Conservation (phyloP, 2,888 invertebrate genomes). For the Podotricha telesiphe region DNA sequence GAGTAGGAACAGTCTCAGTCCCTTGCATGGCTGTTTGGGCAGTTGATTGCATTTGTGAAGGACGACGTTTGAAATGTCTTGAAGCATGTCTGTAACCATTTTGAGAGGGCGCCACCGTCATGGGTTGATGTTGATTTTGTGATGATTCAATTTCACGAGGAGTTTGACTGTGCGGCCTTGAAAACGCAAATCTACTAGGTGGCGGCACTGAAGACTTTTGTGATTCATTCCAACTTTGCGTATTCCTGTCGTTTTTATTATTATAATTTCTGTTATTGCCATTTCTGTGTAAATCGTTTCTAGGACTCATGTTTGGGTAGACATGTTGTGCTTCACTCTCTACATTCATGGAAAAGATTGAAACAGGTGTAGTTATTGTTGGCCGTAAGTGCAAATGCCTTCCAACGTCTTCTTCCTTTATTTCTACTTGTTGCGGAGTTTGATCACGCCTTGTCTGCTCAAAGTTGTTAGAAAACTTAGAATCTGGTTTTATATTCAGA, state of each 20-base stretch:
- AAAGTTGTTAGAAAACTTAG: slow-evolving; percentile 54
- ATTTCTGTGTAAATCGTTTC: slow-evolving; percentile 5
- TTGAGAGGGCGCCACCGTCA: background rate
- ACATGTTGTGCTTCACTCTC: slow-evolving; percentile 31
- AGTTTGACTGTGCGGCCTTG: slow-evolving; percentile 11
- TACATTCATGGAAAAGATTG: slow-evolving; percentile 42
- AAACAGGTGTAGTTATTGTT: slow-evolving; percentile 49
- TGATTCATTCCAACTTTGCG: slow-evolving; percentile 11
- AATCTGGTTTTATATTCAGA: slow-evolving; percentile 47
- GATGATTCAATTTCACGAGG: background rate
- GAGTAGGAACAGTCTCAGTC: slow-evolving; percentile 13
- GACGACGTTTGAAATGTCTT: slow-evolving; percentile 7
- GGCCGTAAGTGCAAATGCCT: slow-evolving; percentile 52
- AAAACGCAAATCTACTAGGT: slow-evolving; percentile 29
- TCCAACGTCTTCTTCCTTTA: slow-evolving; percentile 56
- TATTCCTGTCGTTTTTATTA: background rate
- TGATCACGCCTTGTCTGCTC: slow-evolving; percentile 55
- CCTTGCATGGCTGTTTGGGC: background rate
- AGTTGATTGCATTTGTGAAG: slow-evolving; percentile 4
- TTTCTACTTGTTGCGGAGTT: slow-evolving; percentile 55
- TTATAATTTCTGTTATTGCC: background rate
- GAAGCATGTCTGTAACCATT: slow-evolving; percentile 7
- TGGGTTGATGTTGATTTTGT: slow-evolving; percentile 6
- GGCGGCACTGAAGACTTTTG: slow-evolving; percentile 15
- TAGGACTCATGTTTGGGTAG: slow-evolving; percentile 6